Evolutionary conservation across 2,888 invertebrate genomes (phyloP).

Genomic region (Cheilosia pagana): DNA sequence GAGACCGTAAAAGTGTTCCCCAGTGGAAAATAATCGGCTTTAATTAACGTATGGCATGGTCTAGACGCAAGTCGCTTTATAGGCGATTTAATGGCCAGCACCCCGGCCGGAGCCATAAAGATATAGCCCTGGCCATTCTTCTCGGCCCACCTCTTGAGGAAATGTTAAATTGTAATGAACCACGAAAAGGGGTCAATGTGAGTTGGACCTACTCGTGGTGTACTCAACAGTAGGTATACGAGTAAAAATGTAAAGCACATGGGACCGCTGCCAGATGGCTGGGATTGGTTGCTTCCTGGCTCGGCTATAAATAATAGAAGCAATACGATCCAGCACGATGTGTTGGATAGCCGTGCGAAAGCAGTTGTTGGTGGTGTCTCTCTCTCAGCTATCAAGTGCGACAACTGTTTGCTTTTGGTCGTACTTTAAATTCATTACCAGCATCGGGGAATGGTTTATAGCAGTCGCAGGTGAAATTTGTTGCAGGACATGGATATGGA

Average conservation of each 20-base stretch:
- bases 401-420: constrained; percentile 16
- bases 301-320: constrained; percentile 38
- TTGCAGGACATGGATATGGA: neutral
- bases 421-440: constrained; percentile 59
- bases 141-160: constrained; percentile 17
- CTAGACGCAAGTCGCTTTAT: constrained; percentile 58
- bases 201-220: neutral
- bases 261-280: constrained; percentile 34
- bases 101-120: constrained; percentile 43
- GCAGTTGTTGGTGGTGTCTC: constrained; percentile 15
- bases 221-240: neutral
- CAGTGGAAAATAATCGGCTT: constrained; percentile 65
- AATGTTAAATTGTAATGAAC: constrained; percentile 51
- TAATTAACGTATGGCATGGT: constrained; percentile 62
- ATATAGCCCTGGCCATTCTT: constrained; percentile 6
- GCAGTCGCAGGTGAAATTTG: constrained; percentile 18
- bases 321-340: constrained; percentile 17
- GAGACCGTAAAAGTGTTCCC: constrained; percentile 62
- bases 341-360: constrained; percentile 10
- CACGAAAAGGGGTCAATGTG: constrained; percentile 47
- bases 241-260: constrained; percentile 27
- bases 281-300: constrained; percentile 5
- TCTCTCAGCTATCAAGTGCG: constrained; percentile 6
- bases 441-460: constrained; percentile 17
- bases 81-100: constrained; percentile 51